Evolutionary conservation across 2,113 vertebrate genomes (phyloP).

Genomic region (Smithornis capensis): DNA sequence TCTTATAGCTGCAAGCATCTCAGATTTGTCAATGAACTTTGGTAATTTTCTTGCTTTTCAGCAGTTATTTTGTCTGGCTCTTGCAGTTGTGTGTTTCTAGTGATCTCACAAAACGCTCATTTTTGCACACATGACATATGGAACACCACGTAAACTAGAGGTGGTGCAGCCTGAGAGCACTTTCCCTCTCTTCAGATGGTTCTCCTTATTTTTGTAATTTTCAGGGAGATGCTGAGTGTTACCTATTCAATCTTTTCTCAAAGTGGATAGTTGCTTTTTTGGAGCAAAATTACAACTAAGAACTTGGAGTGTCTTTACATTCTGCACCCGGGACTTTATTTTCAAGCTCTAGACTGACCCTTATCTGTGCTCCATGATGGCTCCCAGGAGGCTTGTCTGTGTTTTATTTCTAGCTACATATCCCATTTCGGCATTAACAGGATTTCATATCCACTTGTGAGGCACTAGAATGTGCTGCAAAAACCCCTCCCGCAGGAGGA

Average conservation of each 20-base stretch:
- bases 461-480: neutral
- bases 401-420: neutral
- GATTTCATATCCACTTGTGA: neutral
- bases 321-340: neutral
- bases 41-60: neutral
- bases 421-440: neutral
- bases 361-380: neutral
- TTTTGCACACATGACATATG: neutral
- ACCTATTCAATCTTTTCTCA: neutral
- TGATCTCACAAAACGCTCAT: neutral
- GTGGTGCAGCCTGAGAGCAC: neutral
- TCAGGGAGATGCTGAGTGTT: neutral
- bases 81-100: neutral
- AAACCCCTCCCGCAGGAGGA: neutral
- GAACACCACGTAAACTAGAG: rapidly evolving
- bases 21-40: neutral
- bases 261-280: neutral
- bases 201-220: neutral
- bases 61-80: neutral
- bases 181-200: neutral
- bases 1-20: too few relatives aligned
- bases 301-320: neutral
- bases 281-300: neutral
- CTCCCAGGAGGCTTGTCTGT: neutral
- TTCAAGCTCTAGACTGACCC: neutral